phyloP scores from a whole-genome alignment of 2,888 invertebrate species.

The Dasysyrphus albostriatus region DNA sequence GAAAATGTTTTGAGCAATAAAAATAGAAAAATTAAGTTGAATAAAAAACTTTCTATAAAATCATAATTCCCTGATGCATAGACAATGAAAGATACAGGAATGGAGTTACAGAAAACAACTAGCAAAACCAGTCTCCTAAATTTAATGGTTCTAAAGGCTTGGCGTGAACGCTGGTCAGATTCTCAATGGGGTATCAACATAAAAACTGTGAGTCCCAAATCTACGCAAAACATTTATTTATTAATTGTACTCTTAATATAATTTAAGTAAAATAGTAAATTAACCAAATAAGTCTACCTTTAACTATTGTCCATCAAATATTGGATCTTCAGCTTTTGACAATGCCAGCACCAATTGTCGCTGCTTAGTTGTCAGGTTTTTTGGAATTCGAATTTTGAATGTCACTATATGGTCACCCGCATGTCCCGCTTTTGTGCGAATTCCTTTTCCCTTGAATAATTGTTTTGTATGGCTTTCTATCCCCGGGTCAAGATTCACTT shows the following conservation, averaged over 20 bases:
- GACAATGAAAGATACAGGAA: slow-evolving; percentile 84
- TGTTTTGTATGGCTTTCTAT: slow-evolving; percentile 80
- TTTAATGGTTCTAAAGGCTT: slow-evolving; percentile 86
- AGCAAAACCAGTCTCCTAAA: slow-evolving; percentile 93
- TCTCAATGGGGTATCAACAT: slow-evolving; percentile 98
- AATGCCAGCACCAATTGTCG: slow-evolving; percentile 80
- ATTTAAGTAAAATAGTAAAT: neutral
- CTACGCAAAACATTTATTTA: neutral
- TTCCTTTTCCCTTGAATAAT: slow-evolving; percentile 80
- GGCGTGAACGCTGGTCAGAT: slow-evolving; percentile 98
- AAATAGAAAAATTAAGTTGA: neutral
- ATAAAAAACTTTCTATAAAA: neutral
- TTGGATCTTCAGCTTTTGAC: slow-evolving; percentile 80
- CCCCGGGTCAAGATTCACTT: slow-evolving; percentile 80
- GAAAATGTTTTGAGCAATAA: neutral
- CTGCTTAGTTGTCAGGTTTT: slow-evolving; percentile 80
- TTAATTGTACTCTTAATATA: slow-evolving; percentile 34
- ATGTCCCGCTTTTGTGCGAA: slow-evolving; percentile 76
- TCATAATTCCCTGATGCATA: slow-evolving; percentile 23
- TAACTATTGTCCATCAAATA: slow-evolving; percentile 77
- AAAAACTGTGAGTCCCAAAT: slow-evolving; percentile 88
- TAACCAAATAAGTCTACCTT: neutral
- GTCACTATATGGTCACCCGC: slow-evolving; percentile 81
- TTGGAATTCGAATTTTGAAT: slow-evolving; percentile 81
- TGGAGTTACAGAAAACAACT: slow-evolving; percentile 91